phyloP scores from a whole-genome alignment of 2,888 invertebrate genomes.

The Arge pagana region DNA sequence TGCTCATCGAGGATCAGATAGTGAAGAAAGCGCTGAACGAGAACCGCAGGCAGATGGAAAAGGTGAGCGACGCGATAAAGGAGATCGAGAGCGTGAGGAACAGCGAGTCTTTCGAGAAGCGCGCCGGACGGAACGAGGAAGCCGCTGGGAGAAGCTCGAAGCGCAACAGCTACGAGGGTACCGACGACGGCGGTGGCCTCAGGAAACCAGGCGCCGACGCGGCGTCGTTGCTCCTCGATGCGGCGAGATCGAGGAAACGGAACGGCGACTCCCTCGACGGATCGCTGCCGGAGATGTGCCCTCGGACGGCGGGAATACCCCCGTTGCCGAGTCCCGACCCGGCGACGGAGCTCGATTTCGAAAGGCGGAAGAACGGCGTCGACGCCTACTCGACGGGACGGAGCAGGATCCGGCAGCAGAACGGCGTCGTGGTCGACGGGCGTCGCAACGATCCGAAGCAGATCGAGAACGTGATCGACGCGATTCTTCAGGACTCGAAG shows the following conservation, averaged over 20 bases:
- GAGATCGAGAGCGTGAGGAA: slow-evolving; percentile 54
- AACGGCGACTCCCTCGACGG: slow-evolving; percentile 43
- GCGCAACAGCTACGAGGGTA: slow-evolving; percentile 45
- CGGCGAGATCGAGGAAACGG: slow-evolving; percentile 38
- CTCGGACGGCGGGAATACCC: too few species aligned
- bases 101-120: slow-evolving; percentile 42
- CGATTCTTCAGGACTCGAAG: slow-evolving; percentile 55
- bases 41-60: slow-evolving; percentile 52
- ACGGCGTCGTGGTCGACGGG: slow-evolving; percentile 58
- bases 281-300: too few species aligned
- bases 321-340: too few species aligned
- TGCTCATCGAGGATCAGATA: slow-evolving; percentile 54
- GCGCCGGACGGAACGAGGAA: slow-evolving; percentile 39
- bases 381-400: slow-evolving; percentile 44
- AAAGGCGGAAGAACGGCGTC: slow-evolving; percentile 39
- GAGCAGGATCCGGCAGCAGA: slow-evolving; percentile 47
- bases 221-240: too few species aligned
- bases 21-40: slow-evolving; percentile 55
- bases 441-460: slow-evolving; percentile 59
- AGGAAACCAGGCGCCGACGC: slow-evolving; percentile 37
- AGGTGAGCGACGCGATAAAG: slow-evolving; percentile 54
- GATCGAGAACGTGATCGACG: slow-evolving; percentile 57
- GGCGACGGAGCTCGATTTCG: slow-evolving; percentile 44
- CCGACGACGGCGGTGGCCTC: slow-evolving; percentile 33
- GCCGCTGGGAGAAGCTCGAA: slow-evolving; percentile 33